Base-by-base conservation (phyloP, 2,888 invertebrate species). In the Cephalotes varians region DNA sequence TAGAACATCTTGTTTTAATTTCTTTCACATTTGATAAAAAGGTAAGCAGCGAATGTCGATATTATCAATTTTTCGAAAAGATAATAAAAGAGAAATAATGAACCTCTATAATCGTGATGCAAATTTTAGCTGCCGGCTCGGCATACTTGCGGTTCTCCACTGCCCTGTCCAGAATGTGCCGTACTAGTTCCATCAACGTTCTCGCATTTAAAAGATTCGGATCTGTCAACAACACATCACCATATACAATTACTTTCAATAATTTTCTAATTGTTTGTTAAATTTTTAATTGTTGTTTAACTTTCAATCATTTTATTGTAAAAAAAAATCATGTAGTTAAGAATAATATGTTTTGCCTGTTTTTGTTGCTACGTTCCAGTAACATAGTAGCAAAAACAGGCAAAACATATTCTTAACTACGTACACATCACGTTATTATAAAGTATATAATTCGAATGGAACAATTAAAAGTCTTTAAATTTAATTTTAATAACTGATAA, bases 131-230 rank as follows among this genome's bases (percentile, higher is more conserved):
- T 74, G 98, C 98, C 34, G 98, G 97, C 93, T 98, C 96, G 62
- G 98, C 97, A 95, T 97, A 97, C 71, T 97, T 96, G 76, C 96
- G 96, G 6, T 97, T 97, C 94, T 98, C 98, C 87, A 98, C 97
- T 21, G 97, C 97, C 91, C 97, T 96, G 82, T 97, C 96, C 94
- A 98, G 96, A 88, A 98, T 96, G 92, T 97, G 97, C 77, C 97
- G 97, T 64, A 98, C 98, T 76, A 98, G 95, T 94, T 98, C 98
- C 98, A 98, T 98, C 82, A 98, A 95, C 18, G 97, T 96, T 84
- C 97, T 95, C 0, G 97, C 96, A 85, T 96, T 96, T 81, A 98
- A 95, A 80, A 97, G 96, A 95, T 98, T 98, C 2, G 98, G 98
- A 95, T 98, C 98, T 96, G 93, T 25, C 87, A 86, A 80, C 51